phyloP scores from a whole-genome alignment of 2,888 invertebrate species.

The Idaea aversata region DNA sequence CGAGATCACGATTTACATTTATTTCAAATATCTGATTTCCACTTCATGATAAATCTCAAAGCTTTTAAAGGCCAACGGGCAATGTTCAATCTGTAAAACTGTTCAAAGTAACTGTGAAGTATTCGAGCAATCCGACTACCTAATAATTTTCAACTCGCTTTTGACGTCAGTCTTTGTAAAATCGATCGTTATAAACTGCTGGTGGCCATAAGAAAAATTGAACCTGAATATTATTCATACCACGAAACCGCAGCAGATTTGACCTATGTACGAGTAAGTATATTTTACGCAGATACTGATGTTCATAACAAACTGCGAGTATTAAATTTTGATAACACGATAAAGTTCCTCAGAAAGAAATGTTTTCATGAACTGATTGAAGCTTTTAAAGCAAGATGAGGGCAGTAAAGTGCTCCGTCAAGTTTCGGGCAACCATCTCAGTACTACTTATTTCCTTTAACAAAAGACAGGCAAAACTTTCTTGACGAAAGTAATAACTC shows the following conservation, averaged over 20 bases:
- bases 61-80: slow-evolving; percentile 22
- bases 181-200: slow-evolving; percentile 16
- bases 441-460: no score
- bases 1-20: slow-evolving; percentile 26
- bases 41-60: slow-evolving; percentile 30
- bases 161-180: slow-evolving; percentile 17
- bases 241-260: slow-evolving; percentile 20
- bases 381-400: no score
- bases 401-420: no score
- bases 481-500: no score
- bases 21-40: slow-evolving; percentile 32
- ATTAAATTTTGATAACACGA: slow-evolving; percentile 25
- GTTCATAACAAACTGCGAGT: slow-evolving; percentile 24
- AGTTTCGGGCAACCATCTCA: no score
- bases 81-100: slow-evolving; percentile 28
- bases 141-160: slow-evolving; percentile 13
- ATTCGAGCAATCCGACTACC: slow-evolving; percentile 8
- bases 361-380: no score
- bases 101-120: slow-evolving; percentile 21
- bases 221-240: slow-evolving; percentile 33
- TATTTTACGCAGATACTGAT: slow-evolving; percentile 29
- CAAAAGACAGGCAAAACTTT: no score
- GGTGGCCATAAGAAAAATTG: slow-evolving; percentile 26
- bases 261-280: slow-evolving; percentile 17
- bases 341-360: slow-evolving; percentile 13